Conservation (phyloP, 2,888 invertebrate species). For the Cantharis rustica region DNA sequence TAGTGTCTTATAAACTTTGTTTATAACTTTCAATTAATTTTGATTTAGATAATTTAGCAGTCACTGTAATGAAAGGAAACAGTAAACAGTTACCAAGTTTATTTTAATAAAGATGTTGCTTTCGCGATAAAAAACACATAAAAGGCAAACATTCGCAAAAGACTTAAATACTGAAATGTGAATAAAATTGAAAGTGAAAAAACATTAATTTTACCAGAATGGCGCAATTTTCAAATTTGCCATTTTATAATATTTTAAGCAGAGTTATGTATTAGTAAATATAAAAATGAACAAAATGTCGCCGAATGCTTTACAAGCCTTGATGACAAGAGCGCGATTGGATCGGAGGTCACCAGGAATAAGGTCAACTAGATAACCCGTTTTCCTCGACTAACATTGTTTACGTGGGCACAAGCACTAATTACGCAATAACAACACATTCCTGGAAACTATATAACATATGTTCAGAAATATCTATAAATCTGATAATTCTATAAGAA, state of each 20-base stretch:
- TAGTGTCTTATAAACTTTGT: conserved; percentile 7
- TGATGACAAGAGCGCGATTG: conserved; percentile 45
- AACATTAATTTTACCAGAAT: background rate
- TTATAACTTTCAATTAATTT: conserved; percentile 3
- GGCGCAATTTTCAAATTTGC: background rate
- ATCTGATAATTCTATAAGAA: conserved; percentile 9
- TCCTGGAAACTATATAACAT: conserved; percentile 43
- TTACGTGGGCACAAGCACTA: conserved; percentile 50
- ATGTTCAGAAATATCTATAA: conserved; percentile 29
- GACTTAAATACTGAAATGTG: background rate
- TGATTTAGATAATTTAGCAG: conserved; percentile 1
- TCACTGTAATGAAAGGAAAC: conserved; percentile 1
- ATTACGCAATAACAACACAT: conserved; percentile 49
- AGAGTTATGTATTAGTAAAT: background rate
- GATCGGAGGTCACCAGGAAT: conserved; percentile 54
- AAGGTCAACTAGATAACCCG: conserved; percentile 54
- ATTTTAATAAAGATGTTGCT: background rate
- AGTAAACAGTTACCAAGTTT: background rate
- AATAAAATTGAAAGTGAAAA: background rate
- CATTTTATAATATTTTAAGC: background rate
- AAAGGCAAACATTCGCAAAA: background rate
- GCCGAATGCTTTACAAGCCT: conserved; percentile 33
- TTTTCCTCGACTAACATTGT: conserved; percentile 55
- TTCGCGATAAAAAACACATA: background rate
- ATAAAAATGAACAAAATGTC: conserved; percentile 24